Evolutionary conservation across 2,113 vertebrate genomes (phyloP), one percentile per base, ranked within the genome.

Genomic region (Nesogale talazaci): DNA sequence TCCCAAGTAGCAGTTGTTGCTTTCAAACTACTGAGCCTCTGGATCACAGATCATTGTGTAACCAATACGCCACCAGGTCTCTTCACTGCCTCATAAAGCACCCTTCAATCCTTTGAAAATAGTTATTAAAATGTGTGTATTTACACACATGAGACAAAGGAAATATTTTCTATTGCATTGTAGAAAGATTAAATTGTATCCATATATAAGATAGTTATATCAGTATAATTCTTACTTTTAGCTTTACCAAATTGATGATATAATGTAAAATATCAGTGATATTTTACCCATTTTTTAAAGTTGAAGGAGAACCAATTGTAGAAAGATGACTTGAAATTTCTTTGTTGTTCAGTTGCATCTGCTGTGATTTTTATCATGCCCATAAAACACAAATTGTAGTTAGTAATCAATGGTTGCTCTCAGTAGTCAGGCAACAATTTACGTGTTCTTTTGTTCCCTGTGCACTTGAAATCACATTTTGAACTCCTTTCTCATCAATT

Each of bases 321-420:
- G 8, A n/a, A 29, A 17, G 23, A 16, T 10, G 84, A 70, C 23
- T 80, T 46, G 20, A 61, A 52, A 57, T 82, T 91, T 97, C 57
- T 82, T 83, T 78, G 34, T 56, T 85, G 27, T 52, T 85, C 27
- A 7, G 1, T 56, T 87, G 16, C 17, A n/a, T 86, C 61, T n/a
- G 0, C 31, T 76, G 38, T 42, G 16, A 31, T 91, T 93, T 61
- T 91, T n/a, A 87, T 91, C n/a, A 27, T 42, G 59, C 75, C 91
- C 34, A 36, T 23, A 82, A 95, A 91, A 86, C 19, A 95, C 72
- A 89, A 87, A 88, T 87, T 78, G 20, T 72, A 77, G 78, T 76
- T 90, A 65, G 67, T 34, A 92, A 93, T 65, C 38, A 0, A 87
- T 80, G 70, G 3, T 36, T 93, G 31, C 70, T 90, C 75, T 83